Evolutionary conservation across 2,113 vertebrate genomes (phyloP).

Genomic region (Romanogobio albipinnatus): DNA sequence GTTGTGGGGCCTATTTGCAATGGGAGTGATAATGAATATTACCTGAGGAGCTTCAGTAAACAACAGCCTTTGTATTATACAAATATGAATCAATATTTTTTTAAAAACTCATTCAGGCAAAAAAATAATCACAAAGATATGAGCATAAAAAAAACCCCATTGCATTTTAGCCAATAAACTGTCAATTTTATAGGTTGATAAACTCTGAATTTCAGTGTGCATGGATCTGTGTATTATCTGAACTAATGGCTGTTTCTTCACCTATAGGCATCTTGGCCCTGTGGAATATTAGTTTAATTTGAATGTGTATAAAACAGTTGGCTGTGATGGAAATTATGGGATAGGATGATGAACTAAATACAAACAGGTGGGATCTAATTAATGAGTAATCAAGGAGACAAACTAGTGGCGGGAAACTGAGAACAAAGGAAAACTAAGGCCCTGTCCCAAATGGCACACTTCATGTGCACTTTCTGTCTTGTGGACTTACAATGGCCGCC

Average conservation of each 20-base stretch:
- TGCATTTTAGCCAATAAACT: background rate
- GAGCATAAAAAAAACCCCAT: background rate
- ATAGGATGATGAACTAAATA: too few relatives aligned
- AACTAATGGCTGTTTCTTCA: background rate
- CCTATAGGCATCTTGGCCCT: background rate
- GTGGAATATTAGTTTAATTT: background rate
- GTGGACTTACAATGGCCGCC: too few relatives aligned
- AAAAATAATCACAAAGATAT: background rate
- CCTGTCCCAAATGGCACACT: too few relatives aligned
- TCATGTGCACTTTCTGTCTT: too few relatives aligned
- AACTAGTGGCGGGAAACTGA: too few relatives aligned
- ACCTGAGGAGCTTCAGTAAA: slow-evolving; percentile 16
- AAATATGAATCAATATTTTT: background rate
- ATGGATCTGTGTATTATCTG: background rate
- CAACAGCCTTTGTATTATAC: background rate
- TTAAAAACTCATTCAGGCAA: background rate
- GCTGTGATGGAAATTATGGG: background rate
- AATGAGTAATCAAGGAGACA: too few relatives aligned
- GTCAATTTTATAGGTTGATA: background rate
- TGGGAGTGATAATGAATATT: slow-evolving; percentile 27
- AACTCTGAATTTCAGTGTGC: background rate
- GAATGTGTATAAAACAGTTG: background rate
- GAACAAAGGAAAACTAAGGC: too few relatives aligned
- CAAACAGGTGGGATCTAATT: too few relatives aligned
- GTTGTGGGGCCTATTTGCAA: slow-evolving; percentile 12